Evolutionary conservation across 2,113 vertebrate species (phyloP).

Genomic region (Alexandromys fortis): DNA sequence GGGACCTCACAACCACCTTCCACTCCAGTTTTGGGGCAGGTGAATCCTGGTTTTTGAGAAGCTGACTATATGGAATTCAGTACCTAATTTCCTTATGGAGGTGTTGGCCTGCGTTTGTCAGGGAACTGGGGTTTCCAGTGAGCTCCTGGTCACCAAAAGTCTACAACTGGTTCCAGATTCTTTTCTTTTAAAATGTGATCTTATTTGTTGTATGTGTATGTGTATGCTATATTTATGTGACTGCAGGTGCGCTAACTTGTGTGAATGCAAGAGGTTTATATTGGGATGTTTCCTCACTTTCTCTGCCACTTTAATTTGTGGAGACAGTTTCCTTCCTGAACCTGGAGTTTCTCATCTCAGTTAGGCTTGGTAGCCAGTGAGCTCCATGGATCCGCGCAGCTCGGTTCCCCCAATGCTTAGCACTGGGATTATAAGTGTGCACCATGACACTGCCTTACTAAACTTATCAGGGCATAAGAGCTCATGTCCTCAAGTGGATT

Average conservation of each 20-base stretch:
- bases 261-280: no score
- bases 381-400: no score
- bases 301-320: not conserved
- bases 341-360: not conserved
- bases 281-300: no score
- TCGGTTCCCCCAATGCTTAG: no score
- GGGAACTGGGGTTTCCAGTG: not conserved
- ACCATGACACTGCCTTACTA: no score
- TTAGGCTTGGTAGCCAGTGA: not conserved
- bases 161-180: not conserved
- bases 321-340: no score
- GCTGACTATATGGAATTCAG: not conserved
- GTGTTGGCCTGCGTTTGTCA: not conserved
- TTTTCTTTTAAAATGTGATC: not conserved
- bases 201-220: not conserved
- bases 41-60: not conserved
- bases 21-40: no score
- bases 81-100: not conserved
- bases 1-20: not conserved
- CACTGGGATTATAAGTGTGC: not conserved
- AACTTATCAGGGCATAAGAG: not conserved
- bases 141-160: not conserved
- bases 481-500: not conserved
- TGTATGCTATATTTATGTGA: no score
- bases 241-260: no score